Conservation (phyloP, 1,140 invertebrate genomes). For the Drosophila pallidifrons region DNA sequence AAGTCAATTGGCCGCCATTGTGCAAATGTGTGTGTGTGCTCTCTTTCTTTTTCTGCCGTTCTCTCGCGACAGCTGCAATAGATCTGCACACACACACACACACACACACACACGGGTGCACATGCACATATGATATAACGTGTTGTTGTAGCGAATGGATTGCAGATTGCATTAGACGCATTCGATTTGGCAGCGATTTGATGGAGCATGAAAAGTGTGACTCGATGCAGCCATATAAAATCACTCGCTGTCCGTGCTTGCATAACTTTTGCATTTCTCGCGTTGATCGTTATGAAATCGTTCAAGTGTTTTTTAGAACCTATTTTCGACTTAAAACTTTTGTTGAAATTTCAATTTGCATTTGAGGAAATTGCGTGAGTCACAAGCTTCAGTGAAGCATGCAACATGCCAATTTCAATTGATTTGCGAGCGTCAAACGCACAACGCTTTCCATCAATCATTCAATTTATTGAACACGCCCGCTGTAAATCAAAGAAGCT, state of each 20-base stretch:
- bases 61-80: conserved; percentile 3
- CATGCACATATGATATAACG: conserved; percentile 19
- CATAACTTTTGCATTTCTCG: neutral
- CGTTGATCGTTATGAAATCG: neutral
- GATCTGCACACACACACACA: conserved; percentile 2
- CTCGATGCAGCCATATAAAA: neutral
- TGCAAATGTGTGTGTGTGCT: neutral
- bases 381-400: conserved; percentile 8
- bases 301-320: neutral
- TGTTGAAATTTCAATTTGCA: neutral
- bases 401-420: conserved; percentile 6
- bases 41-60: neutral
- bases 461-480: conserved; percentile 14
- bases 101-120: neutral
- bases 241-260: neutral
- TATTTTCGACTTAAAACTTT: neutral
- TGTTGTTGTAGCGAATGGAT: conserved; percentile 41
- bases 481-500: conserved; percentile 41
- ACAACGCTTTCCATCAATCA: conserved; percentile 38
- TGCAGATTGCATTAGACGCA: conserved; percentile 48
- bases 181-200: conserved; percentile 40
- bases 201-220: conserved; percentile 33
- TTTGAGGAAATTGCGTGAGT: neutral
- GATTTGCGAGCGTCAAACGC: conserved; percentile 8
- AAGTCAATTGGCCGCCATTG: conserved; percentile 12